Base-by-base conservation (phyloP, 2,113 vertebrate genomes). In the Poicephalus meyeri region DNA sequence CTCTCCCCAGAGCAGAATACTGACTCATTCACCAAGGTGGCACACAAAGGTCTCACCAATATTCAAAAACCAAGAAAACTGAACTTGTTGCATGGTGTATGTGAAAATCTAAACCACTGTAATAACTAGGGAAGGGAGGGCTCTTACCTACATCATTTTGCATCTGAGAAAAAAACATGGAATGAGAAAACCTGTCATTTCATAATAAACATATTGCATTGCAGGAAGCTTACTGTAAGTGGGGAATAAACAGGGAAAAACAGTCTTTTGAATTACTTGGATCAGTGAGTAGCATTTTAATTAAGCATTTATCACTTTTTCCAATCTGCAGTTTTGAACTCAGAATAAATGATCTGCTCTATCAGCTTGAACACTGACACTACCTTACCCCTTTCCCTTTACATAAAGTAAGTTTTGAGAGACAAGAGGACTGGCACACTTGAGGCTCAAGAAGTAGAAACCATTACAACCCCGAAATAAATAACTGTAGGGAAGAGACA, bases 11-110 rank as follows among this genome's bases (percentile, higher is more conserved):
- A 91, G 70, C 63, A 76, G 47, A 88, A 88, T 2, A 71, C 2
- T 5, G 47, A 82, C 26, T 56, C 24, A 6, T 9, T 53, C 77
- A 52, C 42, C 7, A n/a, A 60, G 26, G 9, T 44, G 53, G 31
- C 41, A 55, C 10, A 77, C 6, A 28, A 64, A 55, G 0, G 1
- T 53, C 50, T 94, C 49, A 29, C 16, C 23, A 17, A 55, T 11
- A 65, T 19, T 72, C 53, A 65, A 80, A 81, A 26, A 31, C 35
- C 17, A 47, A 31, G 11, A 74, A 68, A 2, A 3, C 11, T 58
- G 17, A 17, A 5, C 29, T 39, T 0, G 0, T 61, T 49, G 31
- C 19, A 53, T 0, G 0, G n/a, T 29, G 24, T 26, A 37, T 4
- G 17, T 6, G 47, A 76, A 76, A 79, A 70, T 19, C 55, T 71